These are phyloP conservation scores for Aphidoletes aphidimyza DNA, from an alignment of 2,888 invertebrate genomes.

Conservation along the genomic window DNA sequence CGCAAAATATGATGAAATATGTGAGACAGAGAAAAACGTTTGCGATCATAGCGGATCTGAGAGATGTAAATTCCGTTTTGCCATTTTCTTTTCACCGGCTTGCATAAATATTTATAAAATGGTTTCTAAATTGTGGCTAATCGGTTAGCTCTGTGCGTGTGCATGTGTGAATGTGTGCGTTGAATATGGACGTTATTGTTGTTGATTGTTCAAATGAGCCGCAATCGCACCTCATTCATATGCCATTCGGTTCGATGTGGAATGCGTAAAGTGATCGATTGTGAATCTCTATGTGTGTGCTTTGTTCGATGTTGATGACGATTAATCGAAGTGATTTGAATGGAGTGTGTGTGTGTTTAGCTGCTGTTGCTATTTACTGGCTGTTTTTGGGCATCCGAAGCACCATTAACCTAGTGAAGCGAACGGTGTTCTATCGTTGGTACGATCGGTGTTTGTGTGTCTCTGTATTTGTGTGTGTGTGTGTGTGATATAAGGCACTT, in stretches of 20 bases:
- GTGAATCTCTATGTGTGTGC: neutral
- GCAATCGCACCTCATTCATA: too few species aligned
- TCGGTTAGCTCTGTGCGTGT: neutral
- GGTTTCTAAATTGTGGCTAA: neutral
- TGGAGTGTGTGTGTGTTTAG: too few species aligned
- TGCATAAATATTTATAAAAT: neutral
- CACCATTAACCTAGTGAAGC: too few species aligned
- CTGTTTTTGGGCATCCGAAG: neutral
- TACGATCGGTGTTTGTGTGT: neutral
- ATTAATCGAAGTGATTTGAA: too few species aligned
- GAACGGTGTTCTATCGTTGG: neutral
- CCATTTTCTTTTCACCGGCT: neutral
- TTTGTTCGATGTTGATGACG: neutral
- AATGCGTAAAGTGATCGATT: conserved; percentile 19
- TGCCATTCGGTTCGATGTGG: neutral
- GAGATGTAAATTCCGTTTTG: neutral
- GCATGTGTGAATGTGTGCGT: neutral
- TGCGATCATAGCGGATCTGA: too few species aligned
- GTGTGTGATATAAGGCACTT: conserved; percentile 26
- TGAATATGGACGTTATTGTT: too few species aligned
- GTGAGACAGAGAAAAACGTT: neutral
- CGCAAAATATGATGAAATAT: neutral
- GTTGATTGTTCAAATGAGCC: too few species aligned
- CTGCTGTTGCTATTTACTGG: neutral
- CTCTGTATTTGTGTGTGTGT: too few species aligned